Evolutionary conservation across 2,888 invertebrate species (phyloP).

Genomic region (Amblyteles armatorius): DNA sequence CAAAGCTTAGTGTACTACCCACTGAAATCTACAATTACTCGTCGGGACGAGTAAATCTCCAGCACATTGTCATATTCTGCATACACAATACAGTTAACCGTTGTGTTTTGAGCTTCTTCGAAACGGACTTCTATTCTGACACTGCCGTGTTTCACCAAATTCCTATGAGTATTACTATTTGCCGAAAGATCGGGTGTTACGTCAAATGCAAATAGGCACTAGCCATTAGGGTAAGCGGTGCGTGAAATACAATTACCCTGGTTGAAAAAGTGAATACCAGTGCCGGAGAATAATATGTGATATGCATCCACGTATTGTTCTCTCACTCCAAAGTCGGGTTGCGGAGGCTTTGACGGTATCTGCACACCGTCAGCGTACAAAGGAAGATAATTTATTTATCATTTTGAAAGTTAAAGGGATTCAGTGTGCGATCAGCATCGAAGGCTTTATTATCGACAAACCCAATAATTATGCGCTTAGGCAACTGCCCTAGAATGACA

Average conservation of each 20-base stretch:
- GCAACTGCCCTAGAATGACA: conserved; percentile 75
- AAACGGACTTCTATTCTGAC: not conserved
- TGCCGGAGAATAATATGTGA: too few relatives aligned
- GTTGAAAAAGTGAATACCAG: too few relatives aligned
- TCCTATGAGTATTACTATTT: not conserved
- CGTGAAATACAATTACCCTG: conserved; percentile 50
- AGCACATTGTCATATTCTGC: not conserved
- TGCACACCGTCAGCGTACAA: conserved; percentile 35
- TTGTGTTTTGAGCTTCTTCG: not conserved
- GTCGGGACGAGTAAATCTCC: not conserved
- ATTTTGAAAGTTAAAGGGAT: conserved; percentile 59
- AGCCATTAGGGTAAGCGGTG: conserved; percentile 73
- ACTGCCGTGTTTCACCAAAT: not conserved
- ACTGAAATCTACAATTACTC: conserved; percentile 67
- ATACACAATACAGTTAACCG: not conserved
- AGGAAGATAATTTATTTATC: conserved; percentile 35
- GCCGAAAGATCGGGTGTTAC: not conserved
- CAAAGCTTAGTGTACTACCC: conserved; percentile 61
- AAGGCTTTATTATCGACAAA: conserved; percentile 71
- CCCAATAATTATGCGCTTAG: conserved; percentile 75
- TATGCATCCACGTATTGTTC: too few relatives aligned
- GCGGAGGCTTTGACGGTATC: conserved; percentile 62
- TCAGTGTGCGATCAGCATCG: conserved; percentile 61
- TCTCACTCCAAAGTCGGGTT: too few relatives aligned
- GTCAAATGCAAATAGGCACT: not conserved